Percentiles rank a stretch among this genome's conserved stretches.
Conservation (phyloP, 2,888 invertebrate genomes). For the Caenorhabditis angaria region DNA sequence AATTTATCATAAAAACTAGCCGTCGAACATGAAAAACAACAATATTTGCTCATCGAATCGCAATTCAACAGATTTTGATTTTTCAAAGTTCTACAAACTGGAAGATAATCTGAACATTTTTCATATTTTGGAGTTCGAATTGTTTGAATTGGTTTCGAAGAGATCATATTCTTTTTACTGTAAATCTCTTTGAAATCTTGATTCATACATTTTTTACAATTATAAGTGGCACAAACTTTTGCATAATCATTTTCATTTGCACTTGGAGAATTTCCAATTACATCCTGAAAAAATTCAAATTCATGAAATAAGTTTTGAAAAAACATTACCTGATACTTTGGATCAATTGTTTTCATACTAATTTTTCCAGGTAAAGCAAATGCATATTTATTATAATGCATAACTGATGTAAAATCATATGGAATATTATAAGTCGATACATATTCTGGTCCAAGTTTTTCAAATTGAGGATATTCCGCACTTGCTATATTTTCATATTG, state of each 20-base stretch:
- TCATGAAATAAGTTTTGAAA: not conserved
- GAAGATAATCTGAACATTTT: constrained; percentile 27
- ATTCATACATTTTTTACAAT: constrained; percentile 52
- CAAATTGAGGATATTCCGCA: constrained; percentile 55
- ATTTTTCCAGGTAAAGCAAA: constrained; percentile 58
- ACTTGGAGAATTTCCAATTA: constrained; percentile 61
- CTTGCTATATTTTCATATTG: constrained; percentile 64
- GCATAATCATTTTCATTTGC: constrained; percentile 62
- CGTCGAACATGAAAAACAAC: constrained; percentile 27
- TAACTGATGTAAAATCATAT: constrained; percentile 62
- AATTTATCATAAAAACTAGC: not conserved
- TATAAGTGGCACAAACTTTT: constrained; percentile 65
- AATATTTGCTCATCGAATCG: constrained; percentile 30
- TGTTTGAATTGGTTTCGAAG: constrained; percentile 12
- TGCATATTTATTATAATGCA: constrained; percentile 64
- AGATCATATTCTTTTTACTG: constrained; percentile 17
- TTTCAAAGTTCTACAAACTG: constrained; percentile 30
- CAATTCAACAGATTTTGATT: constrained; percentile 33
- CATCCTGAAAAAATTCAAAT: constrained; percentile 45
- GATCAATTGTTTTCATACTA: constrained; percentile 63
- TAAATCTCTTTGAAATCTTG: constrained; percentile 25
- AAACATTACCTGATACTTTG: constrained; percentile 47
- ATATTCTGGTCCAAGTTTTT: constrained; percentile 55
- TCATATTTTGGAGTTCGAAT: not conserved
- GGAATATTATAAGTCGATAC: constrained; percentile 61